Evolutionary conservation across 2,888 invertebrate species (phyloP).

Genomic region (Agrochola circellaris): DNA sequence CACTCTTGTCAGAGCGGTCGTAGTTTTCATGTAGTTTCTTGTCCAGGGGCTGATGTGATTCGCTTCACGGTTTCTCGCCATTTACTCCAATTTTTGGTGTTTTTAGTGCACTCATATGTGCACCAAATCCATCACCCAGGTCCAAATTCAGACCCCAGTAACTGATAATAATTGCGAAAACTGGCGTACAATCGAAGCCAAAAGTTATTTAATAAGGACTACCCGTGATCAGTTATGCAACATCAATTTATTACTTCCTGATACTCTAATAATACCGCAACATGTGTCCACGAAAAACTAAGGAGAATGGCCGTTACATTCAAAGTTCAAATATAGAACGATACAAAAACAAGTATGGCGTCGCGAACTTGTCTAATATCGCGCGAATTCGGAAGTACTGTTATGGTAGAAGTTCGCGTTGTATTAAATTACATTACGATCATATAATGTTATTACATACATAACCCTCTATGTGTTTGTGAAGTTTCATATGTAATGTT

Average conservation of each 20-base stretch:
- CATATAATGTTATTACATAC: conserved; percentile 21
- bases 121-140: not conserved
- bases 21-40: too few species aligned
- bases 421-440: conserved; percentile 16
- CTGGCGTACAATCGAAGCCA: not conserved
- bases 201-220: not conserved
- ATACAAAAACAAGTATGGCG: conserved; percentile 36
- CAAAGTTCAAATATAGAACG: conserved; percentile 30
- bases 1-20: too few species aligned
- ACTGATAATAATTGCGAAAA: not conserved
- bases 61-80: too few species aligned
- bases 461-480: not conserved
- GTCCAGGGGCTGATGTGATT: too few species aligned
- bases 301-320: conserved; percentile 15
- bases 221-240: conserved; percentile 3
- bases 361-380: conserved; percentile 44
- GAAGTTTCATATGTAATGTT: conserved; percentile 1
- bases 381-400: conserved; percentile 36
- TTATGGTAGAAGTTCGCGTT: conserved; percentile 34
- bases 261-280: conserved; percentile 9
- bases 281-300: conserved; percentile 29
- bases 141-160: not conserved
- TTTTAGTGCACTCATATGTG: too few species aligned
- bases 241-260: conserved; percentile 20
- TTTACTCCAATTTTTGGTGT: too few species aligned